Evolutionary conservation across 2,888 invertebrate genomes (phyloP), one percentile per base, ranked within the genome.

Genomic region (Nysson spinosus): DNA sequence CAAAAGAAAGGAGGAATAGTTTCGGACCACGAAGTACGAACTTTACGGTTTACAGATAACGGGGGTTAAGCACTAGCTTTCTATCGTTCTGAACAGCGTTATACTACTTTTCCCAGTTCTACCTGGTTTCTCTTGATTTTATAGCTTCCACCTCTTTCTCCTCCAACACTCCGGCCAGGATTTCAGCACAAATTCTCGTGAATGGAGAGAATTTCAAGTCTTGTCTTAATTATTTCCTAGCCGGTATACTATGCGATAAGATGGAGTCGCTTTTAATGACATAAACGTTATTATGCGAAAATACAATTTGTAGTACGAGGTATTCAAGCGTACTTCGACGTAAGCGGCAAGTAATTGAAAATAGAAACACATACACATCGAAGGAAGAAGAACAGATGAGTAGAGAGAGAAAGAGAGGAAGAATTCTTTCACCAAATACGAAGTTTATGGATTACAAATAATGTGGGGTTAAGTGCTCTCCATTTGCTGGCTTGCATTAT

Each of bases 21-120:
- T 40, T 37, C 50, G 65, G 46, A 35, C 50, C 64, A 37, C 50
- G 56, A 47, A 62, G 65, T 69, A 65, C 47, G 61, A 76, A 71
- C 62, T 77, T 77, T 75, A 71, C 60, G 72, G 74, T 69, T 77
- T 72, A 71, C 74, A 71, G 72, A 77, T 77, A 77, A 77, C 66
- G 67, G 63, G 56, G 67, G 70, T 70, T 69, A 74, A 76, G 71
- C 68, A 72, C 64, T 55, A 14, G 17, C 39, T 14, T 34, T 34
- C 34, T 34, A 34, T 34, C 14, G 34, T 12, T 34, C 34, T 7
- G 14, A 3, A 7, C 14, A 12, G 7, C 14, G 34, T 34, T 34
- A 4, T 34, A 14, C 34, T n/a, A n/a, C n/a, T n/a, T n/a, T n/a
- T n/a, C n/a, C n/a, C n/a, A n/a, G n/a, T n/a, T n/a, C n/a, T n/a